Evolutionary conservation across 1,140 invertebrate genomes (phyloP).

Genomic region (Zophobas atratus): DNA sequence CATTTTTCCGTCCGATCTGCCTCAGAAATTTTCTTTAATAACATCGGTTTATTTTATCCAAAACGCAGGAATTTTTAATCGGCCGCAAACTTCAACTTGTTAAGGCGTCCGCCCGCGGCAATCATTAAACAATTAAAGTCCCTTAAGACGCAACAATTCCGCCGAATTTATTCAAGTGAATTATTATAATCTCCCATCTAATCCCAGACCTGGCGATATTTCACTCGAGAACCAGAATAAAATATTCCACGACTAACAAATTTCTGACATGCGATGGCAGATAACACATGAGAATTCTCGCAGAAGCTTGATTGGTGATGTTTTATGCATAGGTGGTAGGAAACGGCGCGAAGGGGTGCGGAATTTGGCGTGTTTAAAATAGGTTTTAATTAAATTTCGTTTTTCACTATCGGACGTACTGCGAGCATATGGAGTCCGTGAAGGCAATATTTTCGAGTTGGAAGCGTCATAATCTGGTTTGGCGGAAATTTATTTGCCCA

Average conservation of each 20-base stretch:
- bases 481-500: constrained; percentile 8
- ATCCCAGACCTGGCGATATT: neutral
- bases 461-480: constrained; percentile 24
- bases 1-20: too few relatives aligned
- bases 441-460: constrained; percentile 23
- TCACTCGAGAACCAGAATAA: neutral
- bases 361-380: neutral
- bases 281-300: constrained; percentile 13
- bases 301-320: constrained; percentile 13
- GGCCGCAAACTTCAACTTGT: too few relatives aligned
- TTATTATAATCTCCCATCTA: too few relatives aligned
- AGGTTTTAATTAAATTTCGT: neutral
- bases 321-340: constrained; percentile 13
- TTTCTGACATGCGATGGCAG: constrained; percentile 10
- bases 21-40: too few relatives aligned
- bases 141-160: too few relatives aligned
- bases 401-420: neutral
- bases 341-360: neutral
- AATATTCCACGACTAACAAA: constrained; percentile 1
- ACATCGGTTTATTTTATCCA: too few relatives aligned
- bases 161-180: too few relatives aligned
- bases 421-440: neutral
- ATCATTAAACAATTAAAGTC: too few relatives aligned
- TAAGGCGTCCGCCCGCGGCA: too few relatives aligned
- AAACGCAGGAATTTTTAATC: too few relatives aligned